Evolutionary conservation across 2,888 invertebrate species (phyloP).

Genomic region (Zeuzera pyrina): DNA sequence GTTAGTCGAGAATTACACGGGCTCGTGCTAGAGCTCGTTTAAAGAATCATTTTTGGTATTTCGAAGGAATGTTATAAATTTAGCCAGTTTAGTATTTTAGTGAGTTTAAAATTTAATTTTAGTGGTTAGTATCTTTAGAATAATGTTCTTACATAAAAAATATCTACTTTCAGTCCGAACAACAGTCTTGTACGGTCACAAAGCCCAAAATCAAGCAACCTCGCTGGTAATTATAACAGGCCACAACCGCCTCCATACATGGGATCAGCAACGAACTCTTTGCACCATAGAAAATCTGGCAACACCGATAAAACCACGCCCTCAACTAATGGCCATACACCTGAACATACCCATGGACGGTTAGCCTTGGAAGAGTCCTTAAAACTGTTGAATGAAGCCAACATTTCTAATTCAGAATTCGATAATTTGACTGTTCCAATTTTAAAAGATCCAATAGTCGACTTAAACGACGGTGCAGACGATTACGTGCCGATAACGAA

Average conservation of each 20-base stretch:
- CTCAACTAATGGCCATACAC: conserved; percentile 37
- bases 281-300: conserved; percentile 47
- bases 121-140: not conserved
- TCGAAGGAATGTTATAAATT: no score
- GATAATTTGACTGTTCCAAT: no score
- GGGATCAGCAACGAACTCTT: conserved; percentile 44
- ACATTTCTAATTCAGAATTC: conserved; percentile 44
- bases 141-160: no score
- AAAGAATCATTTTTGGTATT: no score
- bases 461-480: conserved; percentile 46
- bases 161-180: conserved; percentile 58
- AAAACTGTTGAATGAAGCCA: conserved; percentile 61
- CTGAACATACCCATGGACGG: conserved; percentile 41
- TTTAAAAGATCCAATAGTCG: conserved; percentile 50
- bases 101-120: no score
- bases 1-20: no score
- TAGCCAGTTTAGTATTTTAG: no score
- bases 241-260: conserved; percentile 65
- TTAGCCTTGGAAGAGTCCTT: conserved; percentile 58
- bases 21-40: no score
- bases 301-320: conserved; percentile 29
- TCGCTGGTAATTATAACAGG: conserved; percentile 57
- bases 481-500: conserved; percentile 52
- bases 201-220: conserved; percentile 62
- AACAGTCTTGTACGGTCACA: conserved; percentile 67